Evolutionary conservation across 2,113 vertebrate genomes (phyloP).

Genomic region (Mustela lutreola): DNA sequence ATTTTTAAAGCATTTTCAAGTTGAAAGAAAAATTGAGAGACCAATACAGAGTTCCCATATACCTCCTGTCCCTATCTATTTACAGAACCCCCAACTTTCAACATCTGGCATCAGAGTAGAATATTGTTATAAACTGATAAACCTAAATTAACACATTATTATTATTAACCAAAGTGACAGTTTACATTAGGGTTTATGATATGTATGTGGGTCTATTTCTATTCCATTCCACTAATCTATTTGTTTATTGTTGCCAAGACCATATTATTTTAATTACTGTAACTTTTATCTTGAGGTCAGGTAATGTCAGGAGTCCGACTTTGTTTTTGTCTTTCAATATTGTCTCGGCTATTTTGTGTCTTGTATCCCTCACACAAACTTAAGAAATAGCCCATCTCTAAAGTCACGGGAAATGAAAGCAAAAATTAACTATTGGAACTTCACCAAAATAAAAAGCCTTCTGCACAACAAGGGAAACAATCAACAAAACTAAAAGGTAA

Average conservation of each 20-base stretch:
- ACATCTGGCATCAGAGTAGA: neutral
- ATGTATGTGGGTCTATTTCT: neutral
- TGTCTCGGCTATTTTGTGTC: neutral
- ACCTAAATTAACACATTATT: neutral
- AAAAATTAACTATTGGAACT: too few relatives aligned
- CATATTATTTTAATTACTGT: neutral
- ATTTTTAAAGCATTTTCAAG: neutral
- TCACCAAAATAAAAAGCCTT: too few relatives aligned
- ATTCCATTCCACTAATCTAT: neutral
- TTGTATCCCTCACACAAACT: neutral
- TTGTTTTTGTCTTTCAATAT: neutral
- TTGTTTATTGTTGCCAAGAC: neutral
- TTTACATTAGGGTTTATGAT: neutral
- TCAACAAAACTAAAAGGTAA: too few relatives aligned
- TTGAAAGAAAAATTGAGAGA: neutral
- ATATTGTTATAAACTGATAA: neutral
- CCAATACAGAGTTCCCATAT: neutral
- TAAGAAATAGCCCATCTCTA: neutral
- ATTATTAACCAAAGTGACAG: neutral
- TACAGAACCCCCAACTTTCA: neutral
- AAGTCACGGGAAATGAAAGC: too few relatives aligned
- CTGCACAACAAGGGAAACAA: too few relatives aligned
- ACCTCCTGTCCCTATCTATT: neutral
- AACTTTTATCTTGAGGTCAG: neutral
- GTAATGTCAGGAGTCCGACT: neutral